Conservation (phyloP, 92 coral and sea anemone species). For the Epizoanthus ramosus region DNA sequence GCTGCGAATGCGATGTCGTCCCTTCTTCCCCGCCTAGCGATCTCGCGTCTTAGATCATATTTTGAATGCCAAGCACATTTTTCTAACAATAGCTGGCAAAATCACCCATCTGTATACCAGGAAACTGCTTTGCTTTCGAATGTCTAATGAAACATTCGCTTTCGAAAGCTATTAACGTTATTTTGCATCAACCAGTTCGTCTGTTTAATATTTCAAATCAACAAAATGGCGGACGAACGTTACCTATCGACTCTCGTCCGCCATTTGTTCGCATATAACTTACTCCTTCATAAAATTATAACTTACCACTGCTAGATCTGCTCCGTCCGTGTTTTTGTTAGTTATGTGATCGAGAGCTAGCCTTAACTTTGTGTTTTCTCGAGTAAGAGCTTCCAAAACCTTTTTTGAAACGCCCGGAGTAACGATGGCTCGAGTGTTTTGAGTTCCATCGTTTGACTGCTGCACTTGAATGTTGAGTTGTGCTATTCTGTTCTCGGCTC, state of each 20-base stretch:
- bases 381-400: conserved; percentile 76
- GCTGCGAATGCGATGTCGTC: background rate
- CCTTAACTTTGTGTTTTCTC: conserved; percentile 83
- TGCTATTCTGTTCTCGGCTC: conserved; percentile 88
- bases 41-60: background rate
- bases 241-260: background rate
- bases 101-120: background rate
- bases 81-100: background rate
- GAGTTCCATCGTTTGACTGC: conserved; percentile 48
- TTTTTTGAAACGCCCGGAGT: conserved; percentile 89
- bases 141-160: background rate
- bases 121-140: background rate
- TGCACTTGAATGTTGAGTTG: conserved; percentile 57
- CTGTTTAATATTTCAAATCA: no score
- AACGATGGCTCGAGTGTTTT: conserved; percentile 59
- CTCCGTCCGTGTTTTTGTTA: conserved; percentile 60
- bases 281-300: background rate
- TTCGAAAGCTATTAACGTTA: conserved; percentile 9
- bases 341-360: conserved; percentile 73
- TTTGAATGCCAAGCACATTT: background rate
- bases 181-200: no score
- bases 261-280: background rate
- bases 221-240: no score
- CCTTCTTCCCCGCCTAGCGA: background rate
- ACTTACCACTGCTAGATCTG: conserved; percentile 85